Percentiles rank a stretch among this genome's conserved stretches.
phyloP scores from a whole-genome alignment of 2,888 invertebrate species.

The Lasioglossum villosulum region DNA sequence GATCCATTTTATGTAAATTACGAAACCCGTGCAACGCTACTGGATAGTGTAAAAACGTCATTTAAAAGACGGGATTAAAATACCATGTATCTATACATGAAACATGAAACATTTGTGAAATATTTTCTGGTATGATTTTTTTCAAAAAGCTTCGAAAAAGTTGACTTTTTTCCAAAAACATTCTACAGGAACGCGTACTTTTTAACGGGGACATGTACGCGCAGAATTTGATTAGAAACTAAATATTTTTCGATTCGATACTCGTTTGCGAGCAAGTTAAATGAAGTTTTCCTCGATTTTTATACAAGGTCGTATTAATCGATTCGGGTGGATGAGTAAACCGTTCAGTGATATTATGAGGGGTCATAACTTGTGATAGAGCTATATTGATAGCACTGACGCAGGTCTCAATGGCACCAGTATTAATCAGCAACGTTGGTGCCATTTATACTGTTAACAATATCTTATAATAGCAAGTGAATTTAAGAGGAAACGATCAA shows the following conservation, averaged over 20 bases:
- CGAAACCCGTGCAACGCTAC: background rate
- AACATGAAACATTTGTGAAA: background rate
- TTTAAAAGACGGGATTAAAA: background rate
- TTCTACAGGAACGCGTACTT: background rate
- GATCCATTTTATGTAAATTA: background rate
- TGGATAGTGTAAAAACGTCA: background rate
- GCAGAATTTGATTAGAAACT: background rate
- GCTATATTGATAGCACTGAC: background rate
- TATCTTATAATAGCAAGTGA: background rate
- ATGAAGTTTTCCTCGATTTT: background rate
- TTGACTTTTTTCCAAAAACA: background rate
- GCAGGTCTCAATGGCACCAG: slow-evolving; percentile 6
- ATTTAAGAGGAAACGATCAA: background rate
- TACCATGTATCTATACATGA: background rate
- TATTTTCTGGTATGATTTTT: background rate
- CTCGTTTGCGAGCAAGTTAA: background rate
- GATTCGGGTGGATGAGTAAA: slow-evolving; percentile 4
- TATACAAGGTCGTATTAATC: background rate
- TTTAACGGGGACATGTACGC: background rate
- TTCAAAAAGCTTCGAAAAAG: background rate
- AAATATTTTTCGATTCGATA: background rate
- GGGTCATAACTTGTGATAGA: background rate
- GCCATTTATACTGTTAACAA: background rate
- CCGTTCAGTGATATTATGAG: background rate
- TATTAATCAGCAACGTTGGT: background rate